phyloP scores from a whole-genome alignment of 2,797 vertebrate genomes.

The Neopelma chrysocephalum region DNA sequence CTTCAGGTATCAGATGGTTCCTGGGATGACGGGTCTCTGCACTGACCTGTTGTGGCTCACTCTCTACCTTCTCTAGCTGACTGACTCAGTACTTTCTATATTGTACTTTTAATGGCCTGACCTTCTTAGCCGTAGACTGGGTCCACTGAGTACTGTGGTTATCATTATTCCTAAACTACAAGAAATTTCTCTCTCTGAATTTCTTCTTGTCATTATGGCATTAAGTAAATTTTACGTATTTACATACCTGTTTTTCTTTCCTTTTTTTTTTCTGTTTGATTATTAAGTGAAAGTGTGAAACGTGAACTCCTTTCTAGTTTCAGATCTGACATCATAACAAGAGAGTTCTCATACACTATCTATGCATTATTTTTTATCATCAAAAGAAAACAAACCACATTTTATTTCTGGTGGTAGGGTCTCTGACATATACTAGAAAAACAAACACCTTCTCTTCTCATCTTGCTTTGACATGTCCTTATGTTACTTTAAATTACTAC shows the following conservation, averaged over 20 bases:
- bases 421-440: not conserved
- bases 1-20: not conserved
- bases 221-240: not conserved
- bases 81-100: not conserved
- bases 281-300: not conserved
- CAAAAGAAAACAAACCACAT: not conserved
- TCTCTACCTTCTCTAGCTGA: not conserved
- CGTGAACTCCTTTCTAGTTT: not conserved
- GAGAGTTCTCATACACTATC: not conserved
- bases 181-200: not conserved
- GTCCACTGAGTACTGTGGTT: not conserved
- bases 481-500: not conserved
- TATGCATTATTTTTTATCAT: not conserved
- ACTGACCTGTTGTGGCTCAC: not conserved
- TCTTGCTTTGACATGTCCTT: not conserved
- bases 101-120: not conserved
- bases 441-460: not conserved
- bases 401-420: not conserved
- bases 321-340: not conserved
- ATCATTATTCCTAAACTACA: not conserved
- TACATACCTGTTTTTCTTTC: not conserved
- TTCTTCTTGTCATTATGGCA: not conserved
- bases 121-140: not conserved
- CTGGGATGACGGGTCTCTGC: not conserved
- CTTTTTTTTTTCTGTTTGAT: not conserved